phyloP scores from a whole-genome alignment of 2,113 vertebrate species.

The Phycodurus eques region DNA sequence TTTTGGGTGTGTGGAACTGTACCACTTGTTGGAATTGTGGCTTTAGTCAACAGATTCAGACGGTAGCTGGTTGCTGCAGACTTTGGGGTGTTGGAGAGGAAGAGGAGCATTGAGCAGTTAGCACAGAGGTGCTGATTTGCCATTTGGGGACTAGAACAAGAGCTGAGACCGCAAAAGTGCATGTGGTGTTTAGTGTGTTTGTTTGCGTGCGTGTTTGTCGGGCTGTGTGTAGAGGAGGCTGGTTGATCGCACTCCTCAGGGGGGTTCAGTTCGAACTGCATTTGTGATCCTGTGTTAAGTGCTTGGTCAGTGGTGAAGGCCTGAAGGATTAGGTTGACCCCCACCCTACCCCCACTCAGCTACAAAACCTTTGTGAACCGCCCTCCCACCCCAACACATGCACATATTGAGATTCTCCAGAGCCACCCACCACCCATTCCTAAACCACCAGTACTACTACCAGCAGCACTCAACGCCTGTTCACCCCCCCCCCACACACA shows the following conservation, averaged over 20 bases:
- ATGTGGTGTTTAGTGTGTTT: conserved; percentile 26
- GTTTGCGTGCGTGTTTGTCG: conserved; percentile 19
- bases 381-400: conserved; percentile 17
- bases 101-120: background rate
- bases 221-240: conserved; percentile 17
- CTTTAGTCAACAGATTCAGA: conserved; percentile 35
- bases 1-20: background rate
- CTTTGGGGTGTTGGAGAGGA: conserved; percentile 12
- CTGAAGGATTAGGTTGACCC: conserved; percentile 56
- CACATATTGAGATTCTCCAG: conserved; percentile 65
- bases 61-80: conserved; percentile 44
- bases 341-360: conserved; percentile 24
- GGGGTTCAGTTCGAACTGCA: conserved; percentile 41
- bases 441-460: conserved; percentile 38
- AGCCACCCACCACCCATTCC: conserved; percentile 46
- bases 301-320: conserved; percentile 60
- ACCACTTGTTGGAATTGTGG: background rate
- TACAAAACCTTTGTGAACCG: conserved; percentile 44
- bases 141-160: conserved; percentile 13
- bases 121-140: conserved; percentile 48
- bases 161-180: conserved; percentile 16
- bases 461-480: conserved; percentile 32
- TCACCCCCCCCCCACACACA: conserved; percentile 11
- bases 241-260: conserved; percentile 40
- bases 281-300: conserved; percentile 62